Conservation (phyloP, 1,140 invertebrate species). For the Zaprionus camerounensis region DNA sequence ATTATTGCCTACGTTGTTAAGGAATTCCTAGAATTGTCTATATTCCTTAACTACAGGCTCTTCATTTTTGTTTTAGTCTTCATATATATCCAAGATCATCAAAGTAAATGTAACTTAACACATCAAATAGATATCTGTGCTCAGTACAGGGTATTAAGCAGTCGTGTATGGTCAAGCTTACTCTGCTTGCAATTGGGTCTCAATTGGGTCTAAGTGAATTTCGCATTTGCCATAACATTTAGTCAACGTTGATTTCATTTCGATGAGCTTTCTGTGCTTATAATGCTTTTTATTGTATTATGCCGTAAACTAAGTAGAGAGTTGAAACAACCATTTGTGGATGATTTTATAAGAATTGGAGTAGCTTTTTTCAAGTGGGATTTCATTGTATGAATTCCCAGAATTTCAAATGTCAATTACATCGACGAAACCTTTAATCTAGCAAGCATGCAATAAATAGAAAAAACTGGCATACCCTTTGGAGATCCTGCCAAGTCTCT, state of each 20-base stretch:
- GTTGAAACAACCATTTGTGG: background rate
- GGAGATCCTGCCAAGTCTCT: background rate
- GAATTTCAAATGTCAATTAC: background rate
- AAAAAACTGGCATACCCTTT: background rate
- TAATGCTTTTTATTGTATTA: constrained; percentile 1
- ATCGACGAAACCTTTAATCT: background rate
- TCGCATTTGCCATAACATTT: constrained; percentile 58
- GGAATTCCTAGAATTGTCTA: background rate
- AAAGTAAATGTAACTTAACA: background rate
- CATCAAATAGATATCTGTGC: background rate
- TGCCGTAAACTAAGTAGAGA: background rate
- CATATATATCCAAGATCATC: no score
- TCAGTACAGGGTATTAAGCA: background rate
- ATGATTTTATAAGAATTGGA: background rate
- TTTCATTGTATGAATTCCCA: background rate
- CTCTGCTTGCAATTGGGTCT: background rate
- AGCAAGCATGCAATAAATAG: background rate
- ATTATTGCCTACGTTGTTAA: no score
- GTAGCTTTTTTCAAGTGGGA: no score
- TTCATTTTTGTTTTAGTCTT: no score
- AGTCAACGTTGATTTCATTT: constrained; percentile 55
- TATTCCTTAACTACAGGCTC: no score
- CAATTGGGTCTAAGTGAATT: constrained; percentile 57
- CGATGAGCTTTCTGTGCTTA: constrained; percentile 14
- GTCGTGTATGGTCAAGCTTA: background rate